These are phyloP conservation scores for Phania funesta DNA, from an alignment of 2,888 invertebrate species.

Conservation along the genomic window DNA sequence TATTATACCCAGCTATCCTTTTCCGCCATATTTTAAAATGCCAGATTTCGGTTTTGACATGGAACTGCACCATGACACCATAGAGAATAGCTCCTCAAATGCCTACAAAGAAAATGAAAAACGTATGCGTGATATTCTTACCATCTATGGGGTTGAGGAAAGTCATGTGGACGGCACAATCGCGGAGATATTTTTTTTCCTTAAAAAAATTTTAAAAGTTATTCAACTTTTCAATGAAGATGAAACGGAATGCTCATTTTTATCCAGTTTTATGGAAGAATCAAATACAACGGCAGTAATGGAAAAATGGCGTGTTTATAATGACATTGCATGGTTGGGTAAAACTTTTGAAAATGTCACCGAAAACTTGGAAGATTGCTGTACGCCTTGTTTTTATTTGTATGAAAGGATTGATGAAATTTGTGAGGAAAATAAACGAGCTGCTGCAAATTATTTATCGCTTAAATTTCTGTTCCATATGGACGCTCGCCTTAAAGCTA, in stretches of 20 bases:
- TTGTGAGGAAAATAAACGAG: conserved; percentile 70
- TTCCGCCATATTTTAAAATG: conserved; percentile 73
- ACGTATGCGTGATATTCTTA: conserved; percentile 74
- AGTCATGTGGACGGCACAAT: conserved; percentile 69
- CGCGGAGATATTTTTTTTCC: conserved; percentile 72
- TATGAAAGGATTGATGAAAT: conserved; percentile 73
- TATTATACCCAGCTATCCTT: conserved; percentile 72
- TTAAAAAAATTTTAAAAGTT: conserved; percentile 70
- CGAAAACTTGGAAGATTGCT: conserved; percentile 27
- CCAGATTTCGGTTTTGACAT: conserved; percentile 77
- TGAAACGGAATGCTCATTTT: conserved; percentile 52
- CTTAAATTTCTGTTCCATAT: conserved; percentile 73
- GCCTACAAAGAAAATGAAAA: conserved; percentile 73
- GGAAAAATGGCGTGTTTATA: conserved; percentile 71
- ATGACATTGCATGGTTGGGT: conserved; percentile 75
- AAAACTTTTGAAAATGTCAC: conserved; percentile 63
- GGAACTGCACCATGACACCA: conserved; percentile 75
- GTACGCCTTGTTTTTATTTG: conserved; percentile 71
- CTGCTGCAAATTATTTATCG: conserved; percentile 78
- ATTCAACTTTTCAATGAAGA: conserved; percentile 70
- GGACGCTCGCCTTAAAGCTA: conserved; percentile 72
- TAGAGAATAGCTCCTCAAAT: conserved; percentile 72
- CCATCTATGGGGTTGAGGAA: conserved; percentile 71
- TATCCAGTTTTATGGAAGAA: background rate
- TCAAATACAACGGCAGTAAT: conserved; percentile 50